Evolutionary conservation across 2,888 invertebrate species (phyloP).

Genomic region (Pocota personata): DNA sequence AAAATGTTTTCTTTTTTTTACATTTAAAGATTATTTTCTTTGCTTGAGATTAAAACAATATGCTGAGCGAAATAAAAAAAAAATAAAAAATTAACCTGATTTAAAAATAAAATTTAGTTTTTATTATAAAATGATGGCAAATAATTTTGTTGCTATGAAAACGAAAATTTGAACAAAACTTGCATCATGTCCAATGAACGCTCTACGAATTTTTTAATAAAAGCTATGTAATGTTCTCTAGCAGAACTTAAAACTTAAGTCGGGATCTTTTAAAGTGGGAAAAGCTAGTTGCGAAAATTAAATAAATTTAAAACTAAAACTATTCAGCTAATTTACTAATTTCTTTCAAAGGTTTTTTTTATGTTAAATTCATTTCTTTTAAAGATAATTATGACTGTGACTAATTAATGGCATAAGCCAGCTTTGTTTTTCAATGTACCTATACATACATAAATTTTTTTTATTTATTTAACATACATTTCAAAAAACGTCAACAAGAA

Average conservation of each 20-base stretch:
- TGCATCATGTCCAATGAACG: conserved; percentile 44
- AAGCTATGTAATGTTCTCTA: conserved; percentile 45
- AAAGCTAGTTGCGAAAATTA: conserved; percentile 8
- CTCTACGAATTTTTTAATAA: conserved; percentile 12
- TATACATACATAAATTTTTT: too few species aligned
- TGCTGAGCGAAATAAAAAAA: not conserved
- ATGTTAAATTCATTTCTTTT: too few species aligned
- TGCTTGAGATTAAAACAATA: conserved; percentile 18
- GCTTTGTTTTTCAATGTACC: too few species aligned
- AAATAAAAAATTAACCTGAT: too few species aligned
- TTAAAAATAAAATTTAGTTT: not conserved
- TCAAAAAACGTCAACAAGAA: too few species aligned
- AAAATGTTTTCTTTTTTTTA: conserved; percentile 47
- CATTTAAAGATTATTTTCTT: conserved; percentile 19
- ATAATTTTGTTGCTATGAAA: conserved; percentile 19
- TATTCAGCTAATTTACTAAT: not conserved
- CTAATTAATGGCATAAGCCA: too few species aligned
- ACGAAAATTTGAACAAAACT: conserved; percentile 20
- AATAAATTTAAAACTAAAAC: not conserved
- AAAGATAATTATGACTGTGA: too few species aligned
- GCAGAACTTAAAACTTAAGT: conserved; percentile 2
- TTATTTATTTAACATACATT: too few species aligned
- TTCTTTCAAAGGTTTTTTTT: not conserved
- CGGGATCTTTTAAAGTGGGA: not conserved
- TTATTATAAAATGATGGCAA: conserved; percentile 38